These are phyloP conservation scores for Pollenia amentaria DNA, from an alignment of 2,888 invertebrate species.

Conservation along the genomic window DNA sequence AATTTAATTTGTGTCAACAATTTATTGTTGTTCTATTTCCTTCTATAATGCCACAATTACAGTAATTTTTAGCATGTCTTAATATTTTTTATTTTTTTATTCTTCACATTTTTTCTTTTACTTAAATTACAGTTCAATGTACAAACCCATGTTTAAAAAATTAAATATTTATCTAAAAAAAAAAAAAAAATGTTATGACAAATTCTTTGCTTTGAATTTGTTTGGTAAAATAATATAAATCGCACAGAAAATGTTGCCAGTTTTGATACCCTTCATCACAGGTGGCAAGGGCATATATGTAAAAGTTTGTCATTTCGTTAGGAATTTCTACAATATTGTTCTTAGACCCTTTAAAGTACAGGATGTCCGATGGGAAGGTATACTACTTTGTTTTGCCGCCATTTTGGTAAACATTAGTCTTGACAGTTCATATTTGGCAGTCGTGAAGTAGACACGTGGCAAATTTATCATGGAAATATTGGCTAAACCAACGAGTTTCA, in stretches of 20 bases:
- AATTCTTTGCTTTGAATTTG: slow-evolving; percentile 31
- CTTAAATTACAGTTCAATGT: slow-evolving; percentile 40
- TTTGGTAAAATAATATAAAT: slow-evolving; percentile 24
- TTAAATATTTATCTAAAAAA: slow-evolving; percentile 17
- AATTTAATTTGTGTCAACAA: background rate
- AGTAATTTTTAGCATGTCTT: slow-evolving; percentile 53
- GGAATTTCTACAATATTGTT: too few species aligned
- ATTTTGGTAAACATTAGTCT: too few species aligned
- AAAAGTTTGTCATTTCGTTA: too few species aligned
- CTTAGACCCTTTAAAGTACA: too few species aligned
- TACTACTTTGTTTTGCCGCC: too few species aligned
- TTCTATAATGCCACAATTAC: slow-evolving; percentile 44
- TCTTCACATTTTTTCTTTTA: background rate
- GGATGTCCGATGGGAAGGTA: too few species aligned
- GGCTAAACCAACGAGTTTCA: too few species aligned
- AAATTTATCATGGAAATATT: too few species aligned
- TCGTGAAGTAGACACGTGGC: too few species aligned
- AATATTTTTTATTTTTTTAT: slow-evolving; percentile 13
- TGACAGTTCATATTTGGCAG: too few species aligned
- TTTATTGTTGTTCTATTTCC: slow-evolving; percentile 1
- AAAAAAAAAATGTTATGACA: background rate
- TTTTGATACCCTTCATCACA: too few species aligned
- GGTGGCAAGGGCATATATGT: too few species aligned
- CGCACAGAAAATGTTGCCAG: slow-evolving; percentile 44
- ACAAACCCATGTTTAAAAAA: slow-evolving; percentile 22